A percentile compares a stretch with the other conserved stretches of the same genome.
Conservation (phyloP, 2,797 vertebrate genomes). For the Onychomys arenicola region DNA sequence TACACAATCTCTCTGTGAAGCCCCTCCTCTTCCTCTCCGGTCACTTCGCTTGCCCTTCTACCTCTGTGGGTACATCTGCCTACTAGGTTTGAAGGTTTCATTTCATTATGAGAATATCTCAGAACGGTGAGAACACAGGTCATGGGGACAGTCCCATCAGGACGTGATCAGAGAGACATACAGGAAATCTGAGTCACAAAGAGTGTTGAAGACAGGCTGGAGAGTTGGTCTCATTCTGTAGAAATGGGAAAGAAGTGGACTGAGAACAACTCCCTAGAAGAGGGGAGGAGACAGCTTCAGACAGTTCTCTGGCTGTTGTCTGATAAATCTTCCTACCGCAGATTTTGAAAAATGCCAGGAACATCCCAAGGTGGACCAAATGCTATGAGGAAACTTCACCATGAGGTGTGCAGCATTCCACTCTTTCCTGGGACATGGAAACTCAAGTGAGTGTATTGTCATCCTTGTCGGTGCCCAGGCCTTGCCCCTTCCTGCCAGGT, state of each 20-base stretch:
- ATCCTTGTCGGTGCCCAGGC: fast-evolving
- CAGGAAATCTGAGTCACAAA: background rate
- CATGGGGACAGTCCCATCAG: background rate
- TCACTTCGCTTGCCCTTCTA: fast-evolving
- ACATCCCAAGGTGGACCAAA: background rate
- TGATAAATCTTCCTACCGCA: background rate
- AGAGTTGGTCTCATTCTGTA: too few species aligned
- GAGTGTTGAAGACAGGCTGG: background rate
- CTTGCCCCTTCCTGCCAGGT: too few species aligned
- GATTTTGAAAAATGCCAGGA: slow-evolving; percentile 23
- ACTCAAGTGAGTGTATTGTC: too few species aligned
- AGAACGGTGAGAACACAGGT: background rate
- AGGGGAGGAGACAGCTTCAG: background rate
- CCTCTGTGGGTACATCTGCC: background rate
- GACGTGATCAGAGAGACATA: fast-evolving
- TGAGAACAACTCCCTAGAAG: background rate
- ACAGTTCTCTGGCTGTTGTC: background rate
- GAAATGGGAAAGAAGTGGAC: background rate
- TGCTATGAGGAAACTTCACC: background rate
- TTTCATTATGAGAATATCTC: background rate
- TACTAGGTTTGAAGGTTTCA: background rate
- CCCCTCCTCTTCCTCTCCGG: background rate
- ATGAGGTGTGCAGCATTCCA: background rate
- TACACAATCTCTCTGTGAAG: background rate
- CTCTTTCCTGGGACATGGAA: background rate